Base-by-base conservation (phyloP, 2,113 vertebrate species). In the Chaetodon trifascialis region DNA sequence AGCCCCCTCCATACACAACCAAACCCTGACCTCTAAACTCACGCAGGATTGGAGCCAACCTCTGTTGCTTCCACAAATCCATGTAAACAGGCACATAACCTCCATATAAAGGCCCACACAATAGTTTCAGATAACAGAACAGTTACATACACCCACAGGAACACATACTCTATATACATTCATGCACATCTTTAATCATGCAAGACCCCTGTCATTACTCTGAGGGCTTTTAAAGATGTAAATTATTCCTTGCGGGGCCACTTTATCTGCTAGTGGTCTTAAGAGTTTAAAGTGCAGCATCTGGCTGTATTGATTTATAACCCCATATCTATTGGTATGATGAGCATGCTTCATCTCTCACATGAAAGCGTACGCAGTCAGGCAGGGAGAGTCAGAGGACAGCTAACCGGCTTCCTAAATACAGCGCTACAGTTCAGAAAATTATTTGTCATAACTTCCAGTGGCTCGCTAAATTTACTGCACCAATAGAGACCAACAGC, bases 181-280 rank as follows among this genome's bases (percentile, higher is more conserved):
- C 23, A 46, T 4, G 8, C 66, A 58, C 25, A 21, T 17, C 23
- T 69, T 46, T 72, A 65, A 72, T 77, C 73, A 54, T 71, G 10
- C 36, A 77, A 25, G 52, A 60, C 73, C 71, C 63, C 25, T 40
- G 62, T 71, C 68, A 82, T 88, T 85, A 84, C 69, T 83, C 73
- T 40, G 44, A 79, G 76, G 85, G 92, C 86, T 93, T 93, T 93
- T 87, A 93, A 86, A 89, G 67, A 87, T 89, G 85, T 84, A 67
- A 68, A 87, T 86, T 83, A 92, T 82, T 89, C 81, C 76, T 68
- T 40, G 23, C 44, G 47, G 59, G 67, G 69, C 1, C 82, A 91
- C 73, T 89, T 89, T 87, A 92, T 91, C 86, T 76, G 75, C 79
- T 91, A 83, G 91, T 91, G 83, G 84, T 82, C 82, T 85, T 63